phyloP scores from a whole-genome alignment of 2,113 vertebrate species.

The Clarias magur region DNA sequence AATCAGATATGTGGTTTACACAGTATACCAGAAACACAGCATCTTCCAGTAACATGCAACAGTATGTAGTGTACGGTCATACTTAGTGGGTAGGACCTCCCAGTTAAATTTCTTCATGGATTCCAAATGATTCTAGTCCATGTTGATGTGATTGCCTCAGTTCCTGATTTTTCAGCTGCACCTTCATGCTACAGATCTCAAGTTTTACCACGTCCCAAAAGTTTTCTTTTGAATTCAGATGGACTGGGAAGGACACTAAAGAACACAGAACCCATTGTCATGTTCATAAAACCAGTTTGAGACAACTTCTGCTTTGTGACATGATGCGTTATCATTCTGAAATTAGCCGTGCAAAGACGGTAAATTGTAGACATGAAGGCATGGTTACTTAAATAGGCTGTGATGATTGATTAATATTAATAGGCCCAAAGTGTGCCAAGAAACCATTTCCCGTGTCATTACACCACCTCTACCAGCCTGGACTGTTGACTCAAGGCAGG shows the following conservation, averaged over 20 bases:
- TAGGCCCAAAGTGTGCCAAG: too few relatives aligned
- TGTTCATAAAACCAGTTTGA: too few relatives aligned
- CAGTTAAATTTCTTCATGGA: not conserved
- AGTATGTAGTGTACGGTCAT: not conserved
- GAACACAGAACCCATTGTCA: too few relatives aligned
- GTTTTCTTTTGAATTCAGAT: not conserved
- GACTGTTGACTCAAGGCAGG: too few relatives aligned
- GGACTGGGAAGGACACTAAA: not conserved
- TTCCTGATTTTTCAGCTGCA: not conserved
- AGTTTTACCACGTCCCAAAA: not conserved
- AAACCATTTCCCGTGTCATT: too few relatives aligned
- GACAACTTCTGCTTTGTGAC: not conserved
- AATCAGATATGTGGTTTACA: not conserved
- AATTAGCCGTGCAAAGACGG: too few relatives aligned
- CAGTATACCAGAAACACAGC: not conserved
- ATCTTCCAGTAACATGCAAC: not conserved
- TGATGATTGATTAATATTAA: too few relatives aligned
- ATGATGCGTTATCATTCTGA: not conserved
- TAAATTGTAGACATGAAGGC: too few relatives aligned
- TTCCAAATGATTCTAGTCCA: not conserved
- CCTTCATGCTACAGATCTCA: not conserved
- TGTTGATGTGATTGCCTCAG: not conserved
- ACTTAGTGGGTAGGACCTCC: not conserved
- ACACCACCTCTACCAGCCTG: too few relatives aligned
- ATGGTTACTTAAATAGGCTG: too few relatives aligned